These are phyloP conservation scores for Emydocephalus ijimae DNA, from an alignment of 2,113 vertebrate species.

Conservation along the genomic window DNA sequence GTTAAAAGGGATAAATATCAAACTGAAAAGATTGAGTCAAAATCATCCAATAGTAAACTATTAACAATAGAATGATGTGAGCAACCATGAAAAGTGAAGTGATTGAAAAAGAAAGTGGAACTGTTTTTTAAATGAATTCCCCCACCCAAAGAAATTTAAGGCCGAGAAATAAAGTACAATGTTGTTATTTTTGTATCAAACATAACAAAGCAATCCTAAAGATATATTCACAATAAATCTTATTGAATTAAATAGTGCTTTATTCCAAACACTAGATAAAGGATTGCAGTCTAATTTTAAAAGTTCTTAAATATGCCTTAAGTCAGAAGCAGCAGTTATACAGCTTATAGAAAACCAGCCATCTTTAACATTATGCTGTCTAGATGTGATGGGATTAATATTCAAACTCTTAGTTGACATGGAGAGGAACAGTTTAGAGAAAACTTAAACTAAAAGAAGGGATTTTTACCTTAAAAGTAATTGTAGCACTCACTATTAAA, in stretches of 20 bases:
- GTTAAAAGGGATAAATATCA: background rate
- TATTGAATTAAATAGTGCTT: background rate
- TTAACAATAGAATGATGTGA: background rate
- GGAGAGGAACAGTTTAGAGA: background rate
- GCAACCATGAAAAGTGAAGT: background rate
- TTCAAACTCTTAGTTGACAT: background rate
- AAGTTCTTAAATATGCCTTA: background rate
- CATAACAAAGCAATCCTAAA: background rate
- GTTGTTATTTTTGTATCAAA: background rate
- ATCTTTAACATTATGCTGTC: background rate
- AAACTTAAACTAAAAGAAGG: background rate
- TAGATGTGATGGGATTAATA: background rate
- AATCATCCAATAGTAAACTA: background rate
- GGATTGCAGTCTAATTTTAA: background rate
- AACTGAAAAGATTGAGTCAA: background rate
- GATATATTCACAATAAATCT: background rate
- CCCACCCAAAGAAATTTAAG: background rate
- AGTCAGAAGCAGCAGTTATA: background rate
- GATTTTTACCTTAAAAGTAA: background rate
- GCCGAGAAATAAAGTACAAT: background rate
- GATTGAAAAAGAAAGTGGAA: background rate
- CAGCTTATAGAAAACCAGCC: background rate
- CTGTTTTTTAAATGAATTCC: background rate
- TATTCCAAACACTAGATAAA: background rate
- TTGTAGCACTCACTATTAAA: background rate